A percentile compares a stretch with the other conserved stretches of the same genome.
phyloP scores from a whole-genome alignment of 2,113 vertebrate genomes.

The Clinocottus analis region DNA sequence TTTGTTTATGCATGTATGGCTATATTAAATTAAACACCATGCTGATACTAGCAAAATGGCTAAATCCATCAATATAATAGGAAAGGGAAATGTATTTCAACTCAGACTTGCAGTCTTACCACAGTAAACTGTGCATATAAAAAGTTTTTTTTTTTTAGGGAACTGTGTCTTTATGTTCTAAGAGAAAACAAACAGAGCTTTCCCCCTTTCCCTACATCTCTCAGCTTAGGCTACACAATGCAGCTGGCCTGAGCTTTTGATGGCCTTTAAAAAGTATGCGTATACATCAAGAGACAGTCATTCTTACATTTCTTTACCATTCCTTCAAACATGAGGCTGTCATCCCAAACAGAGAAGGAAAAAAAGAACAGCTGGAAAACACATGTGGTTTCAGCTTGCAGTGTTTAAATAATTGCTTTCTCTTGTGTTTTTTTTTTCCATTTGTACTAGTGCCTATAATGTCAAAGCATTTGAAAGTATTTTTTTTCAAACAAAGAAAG shows the following conservation, averaged over 20 bases:
- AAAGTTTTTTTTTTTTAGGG: too few relatives aligned
- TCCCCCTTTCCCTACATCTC: background rate
- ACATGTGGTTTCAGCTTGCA: slow-evolving; percentile 14
- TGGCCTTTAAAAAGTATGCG: background rate
- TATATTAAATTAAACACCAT: background rate
- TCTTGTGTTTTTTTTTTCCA: slow-evolving; percentile 18
- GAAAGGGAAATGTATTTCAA: background rate
- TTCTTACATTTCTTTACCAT: background rate
- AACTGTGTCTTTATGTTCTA: background rate
- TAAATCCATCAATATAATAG: background rate
- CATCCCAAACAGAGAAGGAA: background rate
- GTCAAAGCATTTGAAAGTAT: slow-evolving; percentile 22
- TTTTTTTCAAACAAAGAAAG: slow-evolving; percentile 39
- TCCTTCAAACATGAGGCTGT: background rate
- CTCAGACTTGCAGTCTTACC: background rate
- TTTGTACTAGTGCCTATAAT: slow-evolving; percentile 37
- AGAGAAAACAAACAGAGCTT: slow-evolving; percentile 10
- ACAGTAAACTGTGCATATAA: too few relatives aligned
- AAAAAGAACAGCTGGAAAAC: background rate
- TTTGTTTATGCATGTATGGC: background rate
- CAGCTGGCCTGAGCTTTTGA: slow-evolving; percentile 17
- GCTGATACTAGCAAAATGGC: background rate
- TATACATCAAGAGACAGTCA: background rate
- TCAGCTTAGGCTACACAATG: background rate
- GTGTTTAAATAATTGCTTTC: slow-evolving; percentile 36